Conservation (phyloP, 2,888 invertebrate species). For the Taenaris catops region DNA sequence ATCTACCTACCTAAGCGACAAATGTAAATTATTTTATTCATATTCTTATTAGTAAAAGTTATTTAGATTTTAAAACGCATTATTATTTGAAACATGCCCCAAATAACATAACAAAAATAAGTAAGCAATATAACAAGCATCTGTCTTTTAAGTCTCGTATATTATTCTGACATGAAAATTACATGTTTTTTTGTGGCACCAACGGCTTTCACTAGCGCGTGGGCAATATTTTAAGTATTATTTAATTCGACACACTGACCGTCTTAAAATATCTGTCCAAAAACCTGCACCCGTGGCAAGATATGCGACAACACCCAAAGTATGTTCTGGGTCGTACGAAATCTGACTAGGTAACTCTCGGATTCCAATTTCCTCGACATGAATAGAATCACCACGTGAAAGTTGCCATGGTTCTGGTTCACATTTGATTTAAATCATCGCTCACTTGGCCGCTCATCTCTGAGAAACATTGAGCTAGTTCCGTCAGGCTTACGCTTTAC, state of each 20-base stretch:
- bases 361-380: conserved; percentile 41
- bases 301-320: conserved; percentile 28
- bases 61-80: no score
- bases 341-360: conserved; percentile 30
- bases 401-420: conserved; percentile 53
- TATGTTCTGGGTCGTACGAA: conserved; percentile 28
- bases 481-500: conserved; percentile 25
- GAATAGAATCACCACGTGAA: conserved; percentile 47
- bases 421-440: conserved; percentile 46
- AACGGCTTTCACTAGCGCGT: conserved; percentile 54
- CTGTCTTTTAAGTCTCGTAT: conserved; percentile 38
- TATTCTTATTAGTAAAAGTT: no score
- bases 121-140: no score
- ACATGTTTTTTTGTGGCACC: conserved; percentile 39
- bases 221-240: conserved; percentile 55
- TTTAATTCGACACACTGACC: conserved; percentile 61
- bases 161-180: conserved; percentile 38
- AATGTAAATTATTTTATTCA: no score
- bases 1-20: no score
- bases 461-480: conserved; percentile 43
- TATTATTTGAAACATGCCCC: no score
- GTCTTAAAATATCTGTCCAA: conserved; percentile 31
- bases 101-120: no score
- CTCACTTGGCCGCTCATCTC: conserved; percentile 40
- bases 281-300: conserved; percentile 35